A percentile compares a stretch with the other conserved stretches of the same genome.
phyloP scores from a whole-genome alignment of 2,888 invertebrate species.

The Prenolepis imparis region DNA sequence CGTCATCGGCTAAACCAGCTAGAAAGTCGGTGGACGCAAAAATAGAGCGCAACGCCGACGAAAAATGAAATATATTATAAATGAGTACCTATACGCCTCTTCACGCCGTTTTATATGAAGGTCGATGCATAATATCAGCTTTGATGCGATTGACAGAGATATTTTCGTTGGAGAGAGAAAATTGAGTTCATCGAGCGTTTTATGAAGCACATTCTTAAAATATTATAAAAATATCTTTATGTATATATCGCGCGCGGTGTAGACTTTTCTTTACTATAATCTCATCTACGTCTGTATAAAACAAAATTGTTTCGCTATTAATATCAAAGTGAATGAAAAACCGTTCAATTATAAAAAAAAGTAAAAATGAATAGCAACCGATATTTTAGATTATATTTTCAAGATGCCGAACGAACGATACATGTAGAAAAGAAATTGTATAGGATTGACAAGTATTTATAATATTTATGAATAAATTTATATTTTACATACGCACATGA shows the following conservation, averaged over 20 bases:
- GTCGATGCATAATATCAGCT: slow-evolving; percentile 48
- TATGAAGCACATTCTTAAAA: not conserved
- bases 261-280: not conserved
- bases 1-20: slow-evolving; percentile 83
- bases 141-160: not conserved
- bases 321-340: not conserved
- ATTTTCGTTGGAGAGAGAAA: not conserved
- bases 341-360: not conserved
- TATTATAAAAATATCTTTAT: not conserved
- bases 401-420: not conserved
- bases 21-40: slow-evolving; percentile 83
- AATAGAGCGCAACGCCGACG: slow-evolving; percentile 82
- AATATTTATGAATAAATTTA: slow-evolving; percentile 26
- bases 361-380: not conserved
- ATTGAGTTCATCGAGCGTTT: not conserved
- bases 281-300: not conserved
- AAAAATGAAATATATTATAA: slow-evolving; percentile 86
- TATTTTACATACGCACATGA: not conserved
- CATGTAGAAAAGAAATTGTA: not conserved
- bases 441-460: slow-evolving; percentile 12
- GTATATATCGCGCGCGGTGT: too few species aligned
- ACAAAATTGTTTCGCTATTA: not conserved
- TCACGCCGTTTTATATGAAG: slow-evolving; percentile 60
- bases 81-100: slow-evolving; percentile 66
- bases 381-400: not conserved